Evolutionary conservation across 2,888 invertebrate species (phyloP), one percentile per base, ranked within the genome.

Genomic region (Drosophila algonquin): DNA sequence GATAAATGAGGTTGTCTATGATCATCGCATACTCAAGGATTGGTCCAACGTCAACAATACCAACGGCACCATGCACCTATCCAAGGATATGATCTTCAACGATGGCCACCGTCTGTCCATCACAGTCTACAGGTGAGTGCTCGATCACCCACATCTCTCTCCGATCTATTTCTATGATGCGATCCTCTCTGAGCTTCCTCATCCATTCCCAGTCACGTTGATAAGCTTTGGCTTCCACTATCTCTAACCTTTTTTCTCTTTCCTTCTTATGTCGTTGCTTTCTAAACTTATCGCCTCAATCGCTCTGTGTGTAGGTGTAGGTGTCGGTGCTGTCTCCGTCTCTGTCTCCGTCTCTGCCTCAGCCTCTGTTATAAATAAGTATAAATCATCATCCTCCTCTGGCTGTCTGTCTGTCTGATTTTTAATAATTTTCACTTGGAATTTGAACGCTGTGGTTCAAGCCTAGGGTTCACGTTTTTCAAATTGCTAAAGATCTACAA

Each of bases 81-180:
- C 92, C n/a, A 90, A 91, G 87, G 96, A 97, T 84, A 97, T 98
- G 97, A 93, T 93, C 44, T 98, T 98, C 91, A 97, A 97, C 91
- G 95, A 96, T 76, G 97, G 97, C 0, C 97, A 97, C 90, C 93
- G 95, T 89, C 94, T 98, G 58, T 95, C 97, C 16, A 97, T 98
- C 77, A 94, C 95, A 30, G 95, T 96, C 70, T 98, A 98, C 75
- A 92, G 92, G 92, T 92, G 67, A 89, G 89, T 79, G 30, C 40
- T 3, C 24, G 5, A 24, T 8, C n/a, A 54, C 85, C 79, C 76
- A 80, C 81, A 63, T 12, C 18, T 32, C 24, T 57, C 64, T 48
- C 56, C 47, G 40, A 14, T 44, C 54, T 40, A 30, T 56, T 59
- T 63, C 61, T 30, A 50, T 60, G 50, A 10, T 40, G 6, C 30